Base-by-base conservation (phyloP, 2,888 invertebrate species). In the Phania funesta region DNA sequence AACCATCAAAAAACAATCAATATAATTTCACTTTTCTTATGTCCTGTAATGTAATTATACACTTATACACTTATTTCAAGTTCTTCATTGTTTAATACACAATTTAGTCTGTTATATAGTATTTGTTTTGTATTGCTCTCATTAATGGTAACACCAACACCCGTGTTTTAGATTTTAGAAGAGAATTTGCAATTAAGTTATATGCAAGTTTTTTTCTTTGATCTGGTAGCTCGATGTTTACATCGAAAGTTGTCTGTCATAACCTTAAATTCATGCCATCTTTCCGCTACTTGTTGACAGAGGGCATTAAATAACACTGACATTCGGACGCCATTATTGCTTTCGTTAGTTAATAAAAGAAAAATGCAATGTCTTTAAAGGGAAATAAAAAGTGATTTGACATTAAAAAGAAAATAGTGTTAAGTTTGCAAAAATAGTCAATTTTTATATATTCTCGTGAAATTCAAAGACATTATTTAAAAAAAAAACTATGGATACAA, bases 301-400 rank as follows among this genome's bases (percentile, higher is more conserved):
- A 52, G 26, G 73, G 58, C 48, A 1, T 8, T 1, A 13, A 8
- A 38, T 32, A 4, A 26, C 13, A 76, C 6, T 81, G 62, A 64
- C 73, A 77, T 3, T 58, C 44, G 9, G 82, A 70, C 82, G 82
- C 82, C 82, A 82, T 82, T 54, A 48, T 60, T 64, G 11, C 29
- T 73, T 75, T 67, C 41, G 24, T n/a, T n/a, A n/a, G n/a, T 44
- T 56, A 44, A 18, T 16, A 3, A 71, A 81, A 74, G 62, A 9
- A 68, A 68, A 77, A 35, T 54, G 29, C 22, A 67, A 77, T 11
- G 22, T 62, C 32, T 44, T 24, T n/a, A 60, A 60, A 77, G 48
- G 62, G 11, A 67, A 77, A 56, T n/a, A 60, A 56, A 35, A 56
- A 64, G 48, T 58, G 70, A 71, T 38, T n/a, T 54, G 32, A 52